Percentiles rank a stretch among this genome's conserved stretches.
These are phyloP conservation scores for western clawed frog (Xenopus tropicalis) DNA, from an alignment of 2,113 vertebrate genomes.

Conservation along the genomic window UCB_Xtro_10.0 CM004444.2:27263501-27264000, in stretches of 20 bases:
- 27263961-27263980: too few species aligned
- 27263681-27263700: slow-evolving; percentile 2
- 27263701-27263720: slow-evolving; percentile 27
- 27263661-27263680: neutral
- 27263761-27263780: slow-evolving; percentile 14
- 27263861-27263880: slow-evolving; percentile 9
- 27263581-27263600: too few species aligned
- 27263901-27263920: too few species aligned
- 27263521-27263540: too few species aligned
- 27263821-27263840: slow-evolving; percentile 20
- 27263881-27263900: neutral
- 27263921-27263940: too few species aligned
- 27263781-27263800: slow-evolving; percentile 19
- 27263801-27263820: slow-evolving; percentile 30
- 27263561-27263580: too few species aligned
- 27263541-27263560: too few species aligned
- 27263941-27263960: too few species aligned
- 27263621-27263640: slow-evolving; percentile 7
- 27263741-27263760: slow-evolving; percentile 21
- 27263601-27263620: too few species aligned
- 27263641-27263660: neutral
- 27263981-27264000: too few species aligned
- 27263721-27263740: slow-evolving; percentile 14
- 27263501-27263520: too few species aligned
- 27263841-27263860: neutral